Evolutionary conservation across 2,113 vertebrate genomes (phyloP).

Genomic region (Echinops telfairi): DNA sequence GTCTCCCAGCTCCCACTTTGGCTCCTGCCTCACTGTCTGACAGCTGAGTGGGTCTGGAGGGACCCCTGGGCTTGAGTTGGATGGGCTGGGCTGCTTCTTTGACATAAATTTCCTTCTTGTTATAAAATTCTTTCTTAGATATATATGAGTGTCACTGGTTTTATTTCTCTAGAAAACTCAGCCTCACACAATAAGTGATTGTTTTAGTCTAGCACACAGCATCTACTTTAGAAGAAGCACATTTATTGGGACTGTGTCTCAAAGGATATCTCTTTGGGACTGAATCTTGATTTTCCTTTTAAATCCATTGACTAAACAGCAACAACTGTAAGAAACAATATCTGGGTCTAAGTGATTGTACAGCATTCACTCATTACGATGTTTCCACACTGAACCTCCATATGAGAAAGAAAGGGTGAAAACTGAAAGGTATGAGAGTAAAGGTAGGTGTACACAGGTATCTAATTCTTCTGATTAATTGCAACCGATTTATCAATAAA

Average conservation of each 20-base stretch:
- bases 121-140: no score
- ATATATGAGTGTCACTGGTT: no score
- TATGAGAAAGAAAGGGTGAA: not conserved
- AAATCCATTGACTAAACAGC: not conserved
- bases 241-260: slow-evolving; percentile 21
- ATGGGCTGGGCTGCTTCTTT: no score
- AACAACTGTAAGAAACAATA: not conserved
- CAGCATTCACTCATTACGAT: not conserved
- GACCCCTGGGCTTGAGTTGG: no score
- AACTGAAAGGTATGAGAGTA: not conserved
- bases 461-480: not conserved
- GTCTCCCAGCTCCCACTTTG: no score
- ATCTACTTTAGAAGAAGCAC: not conserved
- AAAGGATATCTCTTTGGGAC: not conserved
- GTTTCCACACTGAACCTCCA: not conserved
- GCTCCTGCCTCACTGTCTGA: no score
- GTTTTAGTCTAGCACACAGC: no score
- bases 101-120: no score
- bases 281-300: not conserved
- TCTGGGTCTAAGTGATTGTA: not conserved
- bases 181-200: no score
- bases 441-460: not conserved
- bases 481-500: not conserved
- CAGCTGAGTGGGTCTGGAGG: no score
- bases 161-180: no score